These are phyloP conservation scores for Zaprionus ornatus DNA, from an alignment of 1,140 invertebrate genomes.

Conservation along the genomic window DNA sequence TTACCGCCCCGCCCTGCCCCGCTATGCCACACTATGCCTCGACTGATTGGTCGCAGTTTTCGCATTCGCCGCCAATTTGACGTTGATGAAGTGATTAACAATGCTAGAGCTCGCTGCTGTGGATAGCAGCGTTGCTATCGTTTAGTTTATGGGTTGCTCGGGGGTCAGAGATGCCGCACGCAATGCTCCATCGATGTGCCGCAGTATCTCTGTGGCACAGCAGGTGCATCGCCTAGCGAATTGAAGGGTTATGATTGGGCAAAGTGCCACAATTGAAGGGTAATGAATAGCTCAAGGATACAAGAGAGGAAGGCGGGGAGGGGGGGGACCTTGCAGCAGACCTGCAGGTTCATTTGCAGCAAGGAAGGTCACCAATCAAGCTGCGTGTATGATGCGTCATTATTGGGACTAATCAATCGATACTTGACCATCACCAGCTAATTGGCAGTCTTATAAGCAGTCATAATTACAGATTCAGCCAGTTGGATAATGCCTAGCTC, in stretches of 20 bases:
- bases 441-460: not conserved
- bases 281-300: not conserved
- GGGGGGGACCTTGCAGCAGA: not conserved
- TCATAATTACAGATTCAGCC: not conserved
- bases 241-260: conserved; percentile 8
- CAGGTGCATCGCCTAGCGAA: conserved; percentile 48
- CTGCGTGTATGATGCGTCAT: not conserved
- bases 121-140: conserved; percentile 51
- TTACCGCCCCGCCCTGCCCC: not conserved
- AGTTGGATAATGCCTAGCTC: not conserved
- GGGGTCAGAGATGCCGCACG: not conserved
- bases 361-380: not conserved
- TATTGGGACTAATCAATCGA: conserved; percentile 18
- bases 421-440: not conserved
- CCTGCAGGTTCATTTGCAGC: not conserved
- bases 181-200: not conserved
- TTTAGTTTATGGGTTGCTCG: conserved; percentile 63
- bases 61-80: conserved; percentile 46
- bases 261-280: conserved; percentile 14
- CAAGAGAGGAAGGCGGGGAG: too few relatives aligned
- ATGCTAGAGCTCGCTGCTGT: conserved; percentile 39
- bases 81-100: conserved; percentile 78
- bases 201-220: conserved; percentile 16
- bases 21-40: not conserved
- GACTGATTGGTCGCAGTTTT: conserved; percentile 46